Evolutionary conservation across 2,888 invertebrate species (phyloP), one percentile per base, ranked within the genome.

Genomic region (Diabrotica balteata): DNA sequence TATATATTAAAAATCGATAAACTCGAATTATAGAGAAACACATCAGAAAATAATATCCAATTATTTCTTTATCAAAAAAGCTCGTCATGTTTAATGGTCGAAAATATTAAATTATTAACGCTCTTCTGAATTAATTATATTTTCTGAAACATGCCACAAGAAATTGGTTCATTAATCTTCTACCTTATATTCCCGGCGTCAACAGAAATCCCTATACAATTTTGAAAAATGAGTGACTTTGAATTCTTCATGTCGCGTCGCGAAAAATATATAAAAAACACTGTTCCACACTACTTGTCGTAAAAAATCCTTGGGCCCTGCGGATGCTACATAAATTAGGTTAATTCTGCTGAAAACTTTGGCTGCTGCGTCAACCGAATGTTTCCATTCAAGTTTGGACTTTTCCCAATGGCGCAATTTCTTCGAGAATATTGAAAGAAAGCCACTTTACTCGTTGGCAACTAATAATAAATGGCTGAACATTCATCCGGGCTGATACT

Each of bases 401-500:
- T 61, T 66, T 61, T 62, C 61, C 62, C 62, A 60, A 60, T 59
- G 52, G 64, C 69, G 65, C 49, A 45, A 46, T 62, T 64, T 67
- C 63, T 67, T 65, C 45, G 51, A 22, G 65, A 59, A 70, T 70
- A 70, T 70, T 67, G 70, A 70, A 70, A 67, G 70, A 70, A 67
- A 70, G 70, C 70, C 70, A 67, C 70, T 67, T 60, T 57, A 53
- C 50, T 61, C 57, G 62, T 62, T 66, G 66, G 61, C 66, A 66
- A 62, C 64, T 61, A 60, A 61, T 60, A 60, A 68, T 68, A 64
- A 68, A 68, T 68, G 68, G 68, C 45, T 46, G 70, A 64, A 71
- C 73, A 75, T 76, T 69, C 66, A 64, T 70, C 62, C 66, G 72
- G 75, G 76, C 69, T 75, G 77, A 77, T 77, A 75, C 77, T 70